Evolutionary conservation across 92 coral and sea anemone species (phyloP).

Genomic region (Parazoanthus darwini): DNA sequence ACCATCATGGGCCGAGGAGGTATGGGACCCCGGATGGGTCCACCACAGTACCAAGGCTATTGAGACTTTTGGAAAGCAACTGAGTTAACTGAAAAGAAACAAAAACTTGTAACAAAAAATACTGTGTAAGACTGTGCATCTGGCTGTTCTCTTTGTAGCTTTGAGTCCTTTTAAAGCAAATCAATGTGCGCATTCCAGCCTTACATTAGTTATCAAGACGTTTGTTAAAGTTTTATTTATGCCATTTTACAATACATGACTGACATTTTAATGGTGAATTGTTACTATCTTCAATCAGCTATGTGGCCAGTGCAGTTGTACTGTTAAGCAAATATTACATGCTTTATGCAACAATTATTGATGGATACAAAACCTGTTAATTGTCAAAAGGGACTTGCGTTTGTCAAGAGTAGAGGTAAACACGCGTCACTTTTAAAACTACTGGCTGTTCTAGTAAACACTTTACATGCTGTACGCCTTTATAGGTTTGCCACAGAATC

Average conservation of each 20-base stretch:
- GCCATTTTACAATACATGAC: too few relatives aligned
- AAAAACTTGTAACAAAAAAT: not conserved
- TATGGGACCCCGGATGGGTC: conserved; percentile 32
- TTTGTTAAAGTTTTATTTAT: not conserved
- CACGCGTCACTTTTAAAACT: not conserved
- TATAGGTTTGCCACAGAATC: not conserved
- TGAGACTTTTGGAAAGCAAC: not conserved
- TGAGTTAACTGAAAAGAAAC: not conserved
- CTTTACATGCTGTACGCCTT: not conserved
- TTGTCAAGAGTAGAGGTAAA: not conserved
- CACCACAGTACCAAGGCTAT: conserved; percentile 44
- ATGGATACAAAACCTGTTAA: too few relatives aligned
- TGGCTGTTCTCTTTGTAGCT: not conserved
- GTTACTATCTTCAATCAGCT: not conserved
- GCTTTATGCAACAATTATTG: too few relatives aligned
- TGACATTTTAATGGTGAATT: not conserved
- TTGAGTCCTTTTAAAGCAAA: not conserved
- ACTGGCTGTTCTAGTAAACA: not conserved
- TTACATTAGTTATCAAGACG: not conserved
- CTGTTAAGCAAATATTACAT: too few relatives aligned
- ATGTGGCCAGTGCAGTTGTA: not conserved
- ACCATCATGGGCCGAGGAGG: conserved; percentile 44
- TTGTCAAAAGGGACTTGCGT: too few relatives aligned
- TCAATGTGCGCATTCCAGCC: not conserved
- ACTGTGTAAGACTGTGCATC: not conserved